These are phyloP conservation scores for Urocitellus parryii DNA, from an alignment of 2,113 vertebrate species.

Conservation along the genomic window DNA sequence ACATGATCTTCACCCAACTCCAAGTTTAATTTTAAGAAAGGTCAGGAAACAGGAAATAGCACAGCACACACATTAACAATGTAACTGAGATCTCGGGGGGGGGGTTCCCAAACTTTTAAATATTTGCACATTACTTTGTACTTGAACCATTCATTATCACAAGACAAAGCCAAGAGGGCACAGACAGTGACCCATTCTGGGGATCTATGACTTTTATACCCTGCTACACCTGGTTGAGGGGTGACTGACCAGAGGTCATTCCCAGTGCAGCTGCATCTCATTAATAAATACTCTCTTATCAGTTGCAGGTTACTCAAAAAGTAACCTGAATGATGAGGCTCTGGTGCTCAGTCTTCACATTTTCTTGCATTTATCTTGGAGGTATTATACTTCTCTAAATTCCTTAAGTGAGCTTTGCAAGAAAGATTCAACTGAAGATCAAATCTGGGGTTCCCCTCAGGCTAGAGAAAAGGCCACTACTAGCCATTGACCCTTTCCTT, in stretches of 20 bases:
- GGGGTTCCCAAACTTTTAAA: background rate
- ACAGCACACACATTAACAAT: background rate
- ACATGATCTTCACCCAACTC: background rate
- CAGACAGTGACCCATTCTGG: background rate
- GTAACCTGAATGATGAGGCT: background rate
- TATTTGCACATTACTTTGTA: too few relatives aligned
- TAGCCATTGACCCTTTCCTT: background rate
- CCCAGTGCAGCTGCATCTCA: background rate
- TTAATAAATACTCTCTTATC: background rate
- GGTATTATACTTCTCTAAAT: background rate
- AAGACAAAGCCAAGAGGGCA: background rate
- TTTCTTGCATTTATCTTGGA: background rate
- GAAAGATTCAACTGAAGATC: background rate
- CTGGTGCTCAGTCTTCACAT: background rate
- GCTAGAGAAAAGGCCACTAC: background rate
- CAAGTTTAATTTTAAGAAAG: background rate
- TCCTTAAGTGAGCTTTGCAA: background rate
- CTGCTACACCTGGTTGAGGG: background rate
- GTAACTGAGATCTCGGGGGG: background rate
- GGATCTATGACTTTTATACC: background rate
- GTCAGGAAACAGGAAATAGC: background rate
- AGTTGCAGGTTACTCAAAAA: background rate
- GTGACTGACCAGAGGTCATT: background rate
- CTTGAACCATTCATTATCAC: too few relatives aligned
- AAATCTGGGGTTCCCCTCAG: background rate